A percentile compares a stretch with the other conserved stretches of the same genome.
Conservation (phyloP, 2,113 vertebrate genomes). For the Oplegnathus fasciatus region DNA sequence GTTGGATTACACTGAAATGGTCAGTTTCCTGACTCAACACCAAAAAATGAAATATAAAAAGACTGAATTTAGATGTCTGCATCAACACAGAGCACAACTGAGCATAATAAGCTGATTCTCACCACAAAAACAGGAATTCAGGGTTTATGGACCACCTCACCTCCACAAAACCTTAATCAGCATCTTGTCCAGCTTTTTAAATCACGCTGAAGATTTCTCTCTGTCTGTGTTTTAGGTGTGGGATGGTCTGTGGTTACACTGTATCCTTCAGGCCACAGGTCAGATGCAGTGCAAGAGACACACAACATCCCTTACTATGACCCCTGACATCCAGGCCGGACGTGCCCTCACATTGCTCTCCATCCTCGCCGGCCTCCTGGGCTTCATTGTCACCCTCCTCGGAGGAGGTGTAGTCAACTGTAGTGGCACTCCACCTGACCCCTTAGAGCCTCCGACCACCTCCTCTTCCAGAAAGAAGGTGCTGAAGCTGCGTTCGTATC, state of each 20-base stretch:
- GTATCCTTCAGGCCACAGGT: constrained; percentile 56
- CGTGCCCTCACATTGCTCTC: constrained; percentile 49
- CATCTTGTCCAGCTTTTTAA: background rate
- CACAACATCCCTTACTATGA: constrained; percentile 8
- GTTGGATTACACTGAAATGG: background rate
- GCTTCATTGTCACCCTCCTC: constrained; percentile 37
- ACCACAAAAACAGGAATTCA: background rate
- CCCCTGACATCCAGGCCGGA: constrained; percentile 53
- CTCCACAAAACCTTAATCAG: background rate
- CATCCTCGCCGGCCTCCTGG: constrained; percentile 41
- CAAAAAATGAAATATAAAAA: background rate
- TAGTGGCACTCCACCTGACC: constrained; percentile 8
- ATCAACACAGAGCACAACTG: background rate
- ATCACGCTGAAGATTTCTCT: background rate
- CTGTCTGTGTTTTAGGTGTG: constrained; percentile 42
- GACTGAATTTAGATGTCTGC: background rate
- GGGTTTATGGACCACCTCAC: background rate
- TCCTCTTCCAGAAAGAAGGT: constrained; percentile 40
- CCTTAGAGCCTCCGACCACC: background rate
- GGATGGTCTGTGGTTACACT: constrained; percentile 66
- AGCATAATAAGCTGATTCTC: background rate
- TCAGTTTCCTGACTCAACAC: background rate
- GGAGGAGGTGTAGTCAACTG: constrained; percentile 51
- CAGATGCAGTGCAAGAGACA: constrained; percentile 68
- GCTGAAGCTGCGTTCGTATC: background rate